Conservation (phyloP, 2,113 vertebrate species). For the Microcebus griseorufus region DNA sequence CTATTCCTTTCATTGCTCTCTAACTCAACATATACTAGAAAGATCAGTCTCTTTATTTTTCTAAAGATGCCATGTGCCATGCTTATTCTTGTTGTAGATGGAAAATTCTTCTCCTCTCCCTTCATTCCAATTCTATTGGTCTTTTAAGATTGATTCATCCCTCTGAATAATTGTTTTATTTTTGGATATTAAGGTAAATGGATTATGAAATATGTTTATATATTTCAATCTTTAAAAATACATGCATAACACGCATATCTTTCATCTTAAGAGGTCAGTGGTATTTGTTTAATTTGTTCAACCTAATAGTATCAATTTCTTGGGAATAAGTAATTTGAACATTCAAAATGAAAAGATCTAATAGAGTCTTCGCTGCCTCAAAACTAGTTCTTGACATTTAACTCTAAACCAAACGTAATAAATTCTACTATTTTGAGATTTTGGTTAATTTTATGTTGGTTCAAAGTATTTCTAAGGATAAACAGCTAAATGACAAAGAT, state of each 20-base stretch:
- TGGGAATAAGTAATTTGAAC: not conserved
- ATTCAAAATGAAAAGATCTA: not conserved
- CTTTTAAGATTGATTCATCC: slow-evolving; percentile 3
- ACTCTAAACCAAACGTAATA: not conserved
- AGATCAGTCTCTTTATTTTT: not conserved
- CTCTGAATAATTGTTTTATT: not conserved
- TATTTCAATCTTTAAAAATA: not conserved
- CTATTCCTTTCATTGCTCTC: not conserved
- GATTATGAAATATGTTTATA: not conserved
- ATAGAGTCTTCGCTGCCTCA: not conserved
- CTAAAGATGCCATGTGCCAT: not conserved
- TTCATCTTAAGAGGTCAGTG: not conserved
- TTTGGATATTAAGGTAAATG: not conserved
- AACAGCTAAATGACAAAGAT: not conserved
- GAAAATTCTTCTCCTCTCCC: not conserved
- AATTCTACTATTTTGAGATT: not conserved
- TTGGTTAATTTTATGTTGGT: not conserved
- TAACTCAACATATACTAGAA: not conserved
- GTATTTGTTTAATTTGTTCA: not conserved
- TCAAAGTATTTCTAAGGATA: not conserved
- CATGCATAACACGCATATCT: not conserved
- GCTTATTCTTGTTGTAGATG: not conserved
- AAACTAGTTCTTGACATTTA: not conserved
- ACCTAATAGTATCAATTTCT: not conserved
- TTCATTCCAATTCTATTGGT: not conserved